A percentile compares a stretch with the other conserved stretches of the same genome.
These are phyloP conservation scores for Sphenopsis melanotis DNA, from an alignment of 2,797 vertebrate species.

Conservation along the genomic window DNA sequence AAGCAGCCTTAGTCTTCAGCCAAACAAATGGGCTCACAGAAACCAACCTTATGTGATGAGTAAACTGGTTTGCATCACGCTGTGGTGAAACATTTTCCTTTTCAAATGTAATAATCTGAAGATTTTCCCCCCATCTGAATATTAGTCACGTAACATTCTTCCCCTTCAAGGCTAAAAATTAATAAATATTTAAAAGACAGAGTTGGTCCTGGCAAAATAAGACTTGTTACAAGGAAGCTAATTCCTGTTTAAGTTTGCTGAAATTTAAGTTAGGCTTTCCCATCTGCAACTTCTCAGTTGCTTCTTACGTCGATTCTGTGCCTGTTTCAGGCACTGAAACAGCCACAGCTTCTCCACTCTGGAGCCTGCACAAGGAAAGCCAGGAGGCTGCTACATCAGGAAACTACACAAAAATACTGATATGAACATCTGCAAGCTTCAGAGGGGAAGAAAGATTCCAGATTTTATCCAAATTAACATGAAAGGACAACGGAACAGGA, in stretches of 20 bases:
- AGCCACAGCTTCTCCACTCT: background rate
- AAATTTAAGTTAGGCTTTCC: background rate
- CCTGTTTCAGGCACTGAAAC: background rate
- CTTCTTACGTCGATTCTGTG: background rate
- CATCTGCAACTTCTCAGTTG: background rate
- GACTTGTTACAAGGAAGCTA: slow-evolving; percentile 1
- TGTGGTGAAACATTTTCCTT: background rate
- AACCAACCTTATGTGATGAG: background rate
- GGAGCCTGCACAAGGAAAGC: slow-evolving; percentile 25
- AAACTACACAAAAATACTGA: background rate
- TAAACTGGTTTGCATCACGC: background rate
- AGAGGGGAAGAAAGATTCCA: slow-evolving; percentile 1
- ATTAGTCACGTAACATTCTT: background rate
- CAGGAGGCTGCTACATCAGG: background rate
- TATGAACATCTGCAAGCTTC: slow-evolving; percentile 23
- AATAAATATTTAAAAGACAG: slow-evolving; percentile 41
- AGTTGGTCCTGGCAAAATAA: slow-evolving; percentile 35
- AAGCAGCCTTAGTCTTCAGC: background rate
- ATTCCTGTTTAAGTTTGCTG: background rate
- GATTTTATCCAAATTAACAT: slow-evolving; percentile 32
- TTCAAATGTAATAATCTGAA: background rate
- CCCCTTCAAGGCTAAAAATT: background rate
- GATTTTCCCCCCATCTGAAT: background rate
- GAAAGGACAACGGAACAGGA: background rate
- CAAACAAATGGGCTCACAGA: background rate